Percentiles rank a stretch among this genome's conserved stretches.
Evolutionary conservation across 2,888 invertebrate genomes (phyloP).

Genomic region (Leucoma salicis): DNA sequence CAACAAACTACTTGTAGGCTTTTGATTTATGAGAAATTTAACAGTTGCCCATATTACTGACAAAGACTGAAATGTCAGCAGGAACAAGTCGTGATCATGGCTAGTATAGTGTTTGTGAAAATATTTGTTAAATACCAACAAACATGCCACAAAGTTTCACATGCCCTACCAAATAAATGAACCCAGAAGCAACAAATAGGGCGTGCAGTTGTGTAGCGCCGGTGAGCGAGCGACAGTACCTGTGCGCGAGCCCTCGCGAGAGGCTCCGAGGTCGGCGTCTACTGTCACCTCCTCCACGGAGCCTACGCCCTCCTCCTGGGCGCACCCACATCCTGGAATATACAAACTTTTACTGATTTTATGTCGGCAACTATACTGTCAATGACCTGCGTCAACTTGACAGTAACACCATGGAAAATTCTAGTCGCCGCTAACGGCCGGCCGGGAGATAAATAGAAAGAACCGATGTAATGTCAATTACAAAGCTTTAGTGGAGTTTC

Average conservation of each 20-base stretch:
- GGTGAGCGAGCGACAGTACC: too few species aligned
- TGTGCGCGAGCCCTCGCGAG: conserved; percentile 94
- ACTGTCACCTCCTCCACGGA: conserved; percentile 81
- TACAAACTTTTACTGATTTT: not conserved
- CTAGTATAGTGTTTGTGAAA: too few species aligned
- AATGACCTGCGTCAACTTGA: not conserved
- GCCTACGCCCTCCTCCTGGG: conserved; percentile 72
- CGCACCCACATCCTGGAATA: conserved; percentile 67
- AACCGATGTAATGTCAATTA: conserved; percentile 5
- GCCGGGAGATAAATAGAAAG: conserved; percentile 7
- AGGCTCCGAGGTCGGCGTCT: conserved; percentile 91
- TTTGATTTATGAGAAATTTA: too few species aligned
- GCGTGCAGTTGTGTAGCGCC: too few species aligned
- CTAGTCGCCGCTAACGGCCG: conserved; percentile 11
- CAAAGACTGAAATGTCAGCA: too few species aligned
- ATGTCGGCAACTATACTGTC: not conserved
- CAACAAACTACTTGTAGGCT: too few species aligned
- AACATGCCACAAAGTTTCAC: too few species aligned
- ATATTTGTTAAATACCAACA: too few species aligned
- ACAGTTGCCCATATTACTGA: too few species aligned
- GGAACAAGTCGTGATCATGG: too few species aligned
- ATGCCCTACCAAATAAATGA: too few species aligned
- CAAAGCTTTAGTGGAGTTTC: not conserved
- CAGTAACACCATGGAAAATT: conserved; percentile 14
- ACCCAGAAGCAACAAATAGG: too few species aligned